Base-by-base conservation (phyloP, 2,888 invertebrate species). In the Polietes domitor region DNA sequence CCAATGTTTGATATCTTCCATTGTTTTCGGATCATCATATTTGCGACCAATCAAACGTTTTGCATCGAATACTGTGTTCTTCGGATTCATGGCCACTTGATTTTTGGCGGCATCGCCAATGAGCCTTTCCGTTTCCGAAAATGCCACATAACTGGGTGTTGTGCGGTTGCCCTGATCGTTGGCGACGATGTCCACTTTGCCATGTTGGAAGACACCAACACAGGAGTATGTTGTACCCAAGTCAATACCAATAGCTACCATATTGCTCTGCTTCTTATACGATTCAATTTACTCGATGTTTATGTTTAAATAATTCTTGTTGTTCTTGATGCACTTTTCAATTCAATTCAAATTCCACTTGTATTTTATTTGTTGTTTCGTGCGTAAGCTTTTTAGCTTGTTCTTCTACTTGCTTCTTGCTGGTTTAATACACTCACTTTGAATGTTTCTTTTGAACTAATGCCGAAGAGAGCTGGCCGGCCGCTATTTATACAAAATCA, bases 1-100 rank as follows among this genome's bases (percentile, higher is more conserved):
- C 96, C 98, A 98, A 92, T 96, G 96, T 93, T 98, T 97, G 94
- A 98, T 96, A 91, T 98, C 98, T 72, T 95, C 95, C 93, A 98
- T 98, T 77, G 99, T 97, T 17, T 97, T 96, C 55, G 94, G 93
- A 92, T 98, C 98, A 88, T 96, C 96, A 92, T 96, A 98, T 88
- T 96, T 96, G 88, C 98, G 96, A 78, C 98, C 98, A 93, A 98
- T 98, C 89, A 98, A 94, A 92, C 98, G 96, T 93, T 98, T 96
- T 88, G 98, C 98, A 94, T 99, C 99, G 92, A 96, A 97, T 89
- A 97, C 96, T 88, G 96, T 96, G 94, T 97, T 97, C 92, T 95
- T 96, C 86, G 97, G 97, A 93, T 97, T 97, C 96, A 97, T 96
- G 88, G 97, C 96, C 87, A 96, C 95, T 92, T 96, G 96, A 93